These are phyloP conservation scores for Octodon degus DNA, from an alignment of 2,113 vertebrate genomes.

Conservation along the genomic window DNA sequence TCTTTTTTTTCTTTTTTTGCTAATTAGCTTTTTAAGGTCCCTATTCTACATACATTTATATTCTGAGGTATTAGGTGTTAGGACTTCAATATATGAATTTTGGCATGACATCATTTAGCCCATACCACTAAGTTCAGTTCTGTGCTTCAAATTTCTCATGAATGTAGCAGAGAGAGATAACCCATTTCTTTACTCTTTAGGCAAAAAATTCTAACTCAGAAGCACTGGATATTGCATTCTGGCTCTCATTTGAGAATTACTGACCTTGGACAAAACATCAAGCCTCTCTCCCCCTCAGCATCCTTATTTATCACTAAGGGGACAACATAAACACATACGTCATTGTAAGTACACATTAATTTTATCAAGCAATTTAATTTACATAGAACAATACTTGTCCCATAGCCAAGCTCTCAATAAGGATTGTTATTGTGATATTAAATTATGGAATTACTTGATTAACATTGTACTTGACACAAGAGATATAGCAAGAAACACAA, in stretches of 20 bases:
- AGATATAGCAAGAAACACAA: not conserved
- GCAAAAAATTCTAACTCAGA: not conserved
- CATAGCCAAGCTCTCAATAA: not conserved
- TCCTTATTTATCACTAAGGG: not conserved
- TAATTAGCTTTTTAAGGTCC: constrained; percentile 6
- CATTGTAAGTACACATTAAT: not conserved
- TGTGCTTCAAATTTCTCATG: constrained; percentile 8
- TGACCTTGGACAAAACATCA: not conserved
- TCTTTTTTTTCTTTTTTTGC: too few relatives aligned
- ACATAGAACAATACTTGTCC: constrained; percentile 1
- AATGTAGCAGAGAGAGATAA: constrained; percentile 1
- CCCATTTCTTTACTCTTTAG: not conserved
- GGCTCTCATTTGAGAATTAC: not conserved
- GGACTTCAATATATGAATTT: not conserved
- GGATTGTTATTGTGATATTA: not conserved
- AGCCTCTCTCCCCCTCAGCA: not conserved
- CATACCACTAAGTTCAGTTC: not conserved
- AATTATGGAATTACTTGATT: not conserved
- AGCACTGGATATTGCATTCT: not conserved
- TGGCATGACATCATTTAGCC: not conserved
- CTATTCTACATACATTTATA: not conserved
- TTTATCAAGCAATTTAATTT: not conserved
- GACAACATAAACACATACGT: not conserved
- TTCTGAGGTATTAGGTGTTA: not conserved
- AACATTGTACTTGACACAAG: not conserved